Evolutionary conservation across 2,797 vertebrate genomes (phyloP).

Genomic region (Melanotaenia maccullochi): DNA sequence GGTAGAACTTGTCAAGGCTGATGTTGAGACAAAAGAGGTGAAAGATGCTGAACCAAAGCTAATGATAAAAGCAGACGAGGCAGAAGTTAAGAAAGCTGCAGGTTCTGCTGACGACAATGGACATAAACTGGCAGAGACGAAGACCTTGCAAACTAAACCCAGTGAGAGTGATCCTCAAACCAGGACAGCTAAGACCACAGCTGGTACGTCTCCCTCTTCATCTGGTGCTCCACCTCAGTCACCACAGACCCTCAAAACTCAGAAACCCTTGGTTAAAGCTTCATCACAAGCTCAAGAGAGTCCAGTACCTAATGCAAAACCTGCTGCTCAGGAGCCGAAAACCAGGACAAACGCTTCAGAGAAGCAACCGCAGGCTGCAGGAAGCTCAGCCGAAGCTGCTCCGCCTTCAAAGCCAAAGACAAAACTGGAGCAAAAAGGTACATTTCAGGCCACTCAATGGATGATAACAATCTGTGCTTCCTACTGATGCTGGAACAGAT

Average conservation of each 20-base stretch:
- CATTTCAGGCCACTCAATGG: background rate
- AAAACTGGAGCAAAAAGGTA: background rate
- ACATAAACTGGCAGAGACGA: background rate
- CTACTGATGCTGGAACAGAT: too few species aligned
- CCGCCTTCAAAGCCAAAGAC: background rate
- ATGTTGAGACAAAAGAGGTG: background rate
- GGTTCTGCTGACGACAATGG: background rate
- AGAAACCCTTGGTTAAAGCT: background rate
- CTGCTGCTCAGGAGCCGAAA: background rate
- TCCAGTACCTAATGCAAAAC: background rate
- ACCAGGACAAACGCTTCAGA: background rate
- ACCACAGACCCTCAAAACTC: background rate
- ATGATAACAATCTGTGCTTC: background rate
- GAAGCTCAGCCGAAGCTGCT: background rate
- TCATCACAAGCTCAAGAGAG: background rate
- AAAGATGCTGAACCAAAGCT: slow-evolving; percentile 2
- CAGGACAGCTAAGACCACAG: background rate
- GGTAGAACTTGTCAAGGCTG: background rate
- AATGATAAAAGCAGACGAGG: background rate
- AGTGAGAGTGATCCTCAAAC: background rate
- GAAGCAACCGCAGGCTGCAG: background rate
- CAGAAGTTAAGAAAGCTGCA: slow-evolving; percentile 18
- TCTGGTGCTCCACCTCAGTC: background rate
- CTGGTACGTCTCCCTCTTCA: background rate
- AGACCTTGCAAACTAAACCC: background rate